Base-by-base conservation (phyloP, 92 coral and sea anemone genomes). In the Umimayanthus kanabou region DNA sequence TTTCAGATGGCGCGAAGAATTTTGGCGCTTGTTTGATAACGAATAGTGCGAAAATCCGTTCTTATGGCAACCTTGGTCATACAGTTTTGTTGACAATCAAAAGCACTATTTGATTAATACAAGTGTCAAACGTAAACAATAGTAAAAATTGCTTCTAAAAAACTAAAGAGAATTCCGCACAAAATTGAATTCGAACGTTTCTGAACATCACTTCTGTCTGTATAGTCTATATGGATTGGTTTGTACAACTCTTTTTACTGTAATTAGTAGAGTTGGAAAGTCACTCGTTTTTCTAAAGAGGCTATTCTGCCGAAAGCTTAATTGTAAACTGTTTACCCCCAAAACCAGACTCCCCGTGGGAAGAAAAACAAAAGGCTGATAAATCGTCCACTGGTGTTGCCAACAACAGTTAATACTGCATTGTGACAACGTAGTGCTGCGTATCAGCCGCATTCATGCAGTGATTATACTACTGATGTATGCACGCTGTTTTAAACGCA, bases 11-110 rank as follows among this genome's bases (percentile, higher is more conserved):
- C 87, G 87, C 42, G 76, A 71, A 28, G 47, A 9, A 2, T 70
- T 83, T 83, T 70, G 79, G 87, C 87, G 87, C 87, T 45, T 72
- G 9, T 4, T 20, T 45, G 15, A 18, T 70, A 83, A 83, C 87
- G 87, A 83, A 83, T 78, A 70, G 26, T 20, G 42, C 67, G 42
- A 42, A 25, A 15, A 28, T 39, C 42, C 65, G 77, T 83, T 83
- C 74, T 70, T 67, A 67, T 83, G 77, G 87, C 79, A 83, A 83
- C 87, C 28, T 6, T 25, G 50, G 76, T 74, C 14, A 83, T 45
- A 70, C 42, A 83, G 67, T 83, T 71, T 39, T 18, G 58, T 43
- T 69, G 39, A 82, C 87, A 83, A 25, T 67, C 77, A 83, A 47
- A 82, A n/a, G 73, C 45, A 49, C 76, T n/a, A 29, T 26, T 49